Base-by-base conservation (phyloP, 64 coral and sea anemone genomes). In the Stichodactyla mertensii region DNA sequence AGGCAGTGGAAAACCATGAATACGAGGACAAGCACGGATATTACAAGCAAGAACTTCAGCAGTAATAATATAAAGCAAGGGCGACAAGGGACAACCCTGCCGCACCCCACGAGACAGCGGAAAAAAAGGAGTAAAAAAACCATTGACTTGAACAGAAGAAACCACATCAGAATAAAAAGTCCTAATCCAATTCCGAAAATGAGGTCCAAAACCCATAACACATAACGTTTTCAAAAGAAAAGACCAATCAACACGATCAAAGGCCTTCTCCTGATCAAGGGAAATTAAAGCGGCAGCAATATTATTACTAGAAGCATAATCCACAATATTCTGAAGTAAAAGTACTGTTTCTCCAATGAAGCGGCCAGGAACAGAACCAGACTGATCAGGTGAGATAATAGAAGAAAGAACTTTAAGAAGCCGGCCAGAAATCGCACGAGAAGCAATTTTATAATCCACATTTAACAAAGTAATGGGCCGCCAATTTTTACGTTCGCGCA, bases 21-120 rank as follows among this genome's bases (percentile, higher is more conserved):
- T 87, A 10, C 4, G 10, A 4, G 80, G 78, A 4, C 45, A 54
- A 4, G 16, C 77, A 13, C 78, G 22, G 78, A 88, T 61, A 51
- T 80, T 88, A 13, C 26, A 19, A 16, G 87, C 77, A 24, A 89
- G 20, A 16, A 89, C 22, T 52, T 93, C 82, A 20, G 61, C 55
- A 6, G 24, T 51, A 53, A 86, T 51, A 2, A 89, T 66, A 60
- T 85, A 85, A 0, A 93, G 23, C 7, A 88, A 55, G 16, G 81
- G 82, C 6, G 81, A 79, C 82, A 61, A 51, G 80, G 7, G 79
- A 27, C 36, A 45, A 45, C 36, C 36, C 36, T 45, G 36, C 36
- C 1, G 36, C 36, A 45, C 36, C 36, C 36, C 36, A 45, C 36
- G 1, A 45, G 36, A 45, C 36, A 45, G 1, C 55, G 64, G 20